A percentile compares a stretch with the other conserved stretches of the same genome.
phyloP scores from a whole-genome alignment of 2,113 vertebrate genomes.

The Lepus americanus region DNA sequence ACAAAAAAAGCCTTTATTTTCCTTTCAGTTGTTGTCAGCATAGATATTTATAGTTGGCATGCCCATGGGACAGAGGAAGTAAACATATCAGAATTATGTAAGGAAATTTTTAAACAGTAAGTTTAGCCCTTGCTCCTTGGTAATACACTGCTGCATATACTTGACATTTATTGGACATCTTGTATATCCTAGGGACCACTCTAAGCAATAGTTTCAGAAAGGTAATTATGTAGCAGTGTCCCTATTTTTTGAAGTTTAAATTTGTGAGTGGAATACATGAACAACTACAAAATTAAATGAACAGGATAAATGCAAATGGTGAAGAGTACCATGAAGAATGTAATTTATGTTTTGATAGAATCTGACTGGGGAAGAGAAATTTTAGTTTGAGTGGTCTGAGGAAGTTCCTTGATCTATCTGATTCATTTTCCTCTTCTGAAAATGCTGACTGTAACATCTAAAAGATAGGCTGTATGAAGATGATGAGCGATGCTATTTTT shows the following conservation, averaged over 20 bases:
- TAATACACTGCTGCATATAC: background rate
- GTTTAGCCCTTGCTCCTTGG: background rate
- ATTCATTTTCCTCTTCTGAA: slow-evolving; percentile 9
- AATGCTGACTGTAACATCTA: background rate
- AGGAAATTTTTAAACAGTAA: background rate
- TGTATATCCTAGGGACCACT: background rate
- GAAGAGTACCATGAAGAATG: background rate
- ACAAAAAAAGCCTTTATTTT: slow-evolving; percentile 34
- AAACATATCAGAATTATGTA: background rate
- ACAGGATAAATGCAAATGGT: background rate
- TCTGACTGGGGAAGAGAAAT: background rate
- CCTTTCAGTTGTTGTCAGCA: background rate
- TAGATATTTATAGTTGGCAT: slow-evolving; percentile 7
- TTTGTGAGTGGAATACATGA: background rate
- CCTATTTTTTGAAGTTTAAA: background rate
- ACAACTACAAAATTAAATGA: background rate
- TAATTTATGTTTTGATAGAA: background rate
- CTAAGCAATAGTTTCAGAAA: background rate
- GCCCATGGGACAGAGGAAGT: background rate
- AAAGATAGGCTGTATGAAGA: background rate
- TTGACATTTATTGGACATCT: background rate
- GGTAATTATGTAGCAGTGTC: background rate
- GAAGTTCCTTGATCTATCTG: background rate
- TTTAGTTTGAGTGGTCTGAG: background rate
- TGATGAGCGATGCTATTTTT: background rate